Evolutionary conservation across 2,113 vertebrate species (phyloP).

Genomic region (Neofelis nebulosa): DNA sequence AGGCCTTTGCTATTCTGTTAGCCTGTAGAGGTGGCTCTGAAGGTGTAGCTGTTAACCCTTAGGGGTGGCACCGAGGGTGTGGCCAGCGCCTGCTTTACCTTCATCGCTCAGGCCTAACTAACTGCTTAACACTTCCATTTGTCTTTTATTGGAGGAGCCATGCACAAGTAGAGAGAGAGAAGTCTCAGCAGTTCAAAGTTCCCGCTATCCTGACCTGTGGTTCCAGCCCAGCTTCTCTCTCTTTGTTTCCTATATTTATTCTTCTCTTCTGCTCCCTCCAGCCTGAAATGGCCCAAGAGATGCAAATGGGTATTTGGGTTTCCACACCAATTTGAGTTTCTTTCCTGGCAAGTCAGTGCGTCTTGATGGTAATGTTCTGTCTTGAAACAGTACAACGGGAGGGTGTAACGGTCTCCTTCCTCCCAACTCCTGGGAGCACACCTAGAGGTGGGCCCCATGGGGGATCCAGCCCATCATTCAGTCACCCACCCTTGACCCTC

Average conservation of each 20-base stretch:
- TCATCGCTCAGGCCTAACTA: no score
- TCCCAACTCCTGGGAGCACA: not conserved
- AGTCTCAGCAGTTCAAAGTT: not conserved
- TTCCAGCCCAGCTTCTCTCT: not conserved
- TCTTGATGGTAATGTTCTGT: not conserved
- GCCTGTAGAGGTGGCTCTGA: no score
- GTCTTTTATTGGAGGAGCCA: not conserved
- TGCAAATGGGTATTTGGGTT: not conserved
- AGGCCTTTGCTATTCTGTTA: no score
- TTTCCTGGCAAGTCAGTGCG: not conserved
- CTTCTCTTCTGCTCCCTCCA: not conserved
- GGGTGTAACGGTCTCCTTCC: not conserved
- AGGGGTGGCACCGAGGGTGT: no score
- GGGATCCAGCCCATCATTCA: not conserved
- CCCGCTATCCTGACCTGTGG: rapidly evolving
- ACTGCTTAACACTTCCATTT: not conserved
- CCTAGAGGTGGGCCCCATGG: not conserved
- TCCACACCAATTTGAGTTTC: not conserved
- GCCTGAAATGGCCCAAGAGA: not conserved
- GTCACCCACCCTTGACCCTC: not conserved
- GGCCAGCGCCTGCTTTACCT: no score
- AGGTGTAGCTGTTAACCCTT: no score
- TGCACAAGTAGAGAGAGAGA: not conserved
- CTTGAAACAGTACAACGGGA: not conserved
- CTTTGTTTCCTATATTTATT: not conserved